phyloP scores from a whole-genome alignment of 2,888 invertebrate species.

The Doris montereyensis region DNA sequence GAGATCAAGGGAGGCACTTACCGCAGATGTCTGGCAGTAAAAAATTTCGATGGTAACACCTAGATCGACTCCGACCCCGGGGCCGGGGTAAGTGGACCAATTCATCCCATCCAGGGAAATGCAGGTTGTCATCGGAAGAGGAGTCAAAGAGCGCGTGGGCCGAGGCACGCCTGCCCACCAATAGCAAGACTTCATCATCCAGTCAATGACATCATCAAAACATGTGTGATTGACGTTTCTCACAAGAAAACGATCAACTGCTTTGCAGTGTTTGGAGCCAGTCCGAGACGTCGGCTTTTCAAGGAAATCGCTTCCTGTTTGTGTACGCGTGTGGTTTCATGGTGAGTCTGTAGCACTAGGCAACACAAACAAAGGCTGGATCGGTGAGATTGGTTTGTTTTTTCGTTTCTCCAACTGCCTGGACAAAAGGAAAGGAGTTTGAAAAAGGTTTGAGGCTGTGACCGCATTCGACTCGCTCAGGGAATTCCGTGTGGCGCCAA shows the following conservation, averaged over 20 bases:
- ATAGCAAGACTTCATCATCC: conserved; percentile 28
- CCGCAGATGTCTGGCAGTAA: conserved; percentile 34
- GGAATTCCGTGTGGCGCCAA: no score
- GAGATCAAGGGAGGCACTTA: no score
- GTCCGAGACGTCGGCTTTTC: background rate
- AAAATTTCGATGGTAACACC: conserved; percentile 18
- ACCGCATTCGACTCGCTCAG: no score
- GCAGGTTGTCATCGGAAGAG: conserved; percentile 32
- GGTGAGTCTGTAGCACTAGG: background rate
- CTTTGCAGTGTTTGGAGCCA: background rate
- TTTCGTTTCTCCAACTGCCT: no score
- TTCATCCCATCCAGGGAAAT: conserved; percentile 35
- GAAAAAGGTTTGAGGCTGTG: no score
- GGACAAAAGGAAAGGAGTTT: no score
- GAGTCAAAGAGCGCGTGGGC: conserved; percentile 30
- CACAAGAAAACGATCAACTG: background rate
- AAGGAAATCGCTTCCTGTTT: background rate
- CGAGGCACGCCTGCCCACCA: conserved; percentile 24
- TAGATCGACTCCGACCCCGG: conserved; percentile 29
- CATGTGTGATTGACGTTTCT: background rate
- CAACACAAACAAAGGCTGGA: background rate
- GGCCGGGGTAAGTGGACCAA: background rate
- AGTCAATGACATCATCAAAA: background rate
- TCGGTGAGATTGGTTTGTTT: background rate
- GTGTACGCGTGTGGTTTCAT: background rate